A percentile compares a stretch with the other conserved stretches of the same genome.
Conservation (phyloP, 2,113 vertebrate genomes). For the Loxodonta africana region DNA sequence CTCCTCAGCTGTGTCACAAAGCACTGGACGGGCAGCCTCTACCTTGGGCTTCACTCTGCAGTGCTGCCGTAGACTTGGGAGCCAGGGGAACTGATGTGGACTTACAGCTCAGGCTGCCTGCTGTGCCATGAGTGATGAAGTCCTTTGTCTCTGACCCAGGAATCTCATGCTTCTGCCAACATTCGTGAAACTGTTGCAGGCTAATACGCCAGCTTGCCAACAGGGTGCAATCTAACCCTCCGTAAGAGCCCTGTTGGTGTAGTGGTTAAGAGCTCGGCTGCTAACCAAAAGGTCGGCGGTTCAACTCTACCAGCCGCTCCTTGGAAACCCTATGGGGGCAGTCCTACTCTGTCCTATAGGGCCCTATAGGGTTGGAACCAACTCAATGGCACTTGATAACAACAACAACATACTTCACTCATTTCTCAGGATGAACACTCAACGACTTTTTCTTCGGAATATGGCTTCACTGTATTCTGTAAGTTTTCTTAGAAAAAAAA, state of each 20-base stretch:
- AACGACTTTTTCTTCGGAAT: neutral
- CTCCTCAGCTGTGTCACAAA: neutral
- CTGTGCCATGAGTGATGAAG: accelerated
- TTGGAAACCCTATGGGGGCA: no score
- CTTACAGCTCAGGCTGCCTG: neutral
- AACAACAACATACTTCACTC: no score
- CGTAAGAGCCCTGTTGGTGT: no score
- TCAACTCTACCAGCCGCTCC: no score
- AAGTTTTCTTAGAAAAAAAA: neutral
- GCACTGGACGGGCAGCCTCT: accelerated
- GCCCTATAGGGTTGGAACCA: no score
- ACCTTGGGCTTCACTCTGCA: neutral
- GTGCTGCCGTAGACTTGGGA: neutral
- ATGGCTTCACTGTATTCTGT: neutral
- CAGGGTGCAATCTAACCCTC: no score
- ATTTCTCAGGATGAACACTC: neutral
- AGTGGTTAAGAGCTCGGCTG: no score
- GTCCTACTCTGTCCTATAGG: no score
- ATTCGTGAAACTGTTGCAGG: no score
- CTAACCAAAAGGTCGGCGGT: no score
- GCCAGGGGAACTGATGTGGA: neutral
- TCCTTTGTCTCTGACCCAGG: neutral
- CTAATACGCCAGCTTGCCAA: no score
- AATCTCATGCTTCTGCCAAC: neutral
- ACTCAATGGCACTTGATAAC: no score